A percentile compares a stretch with the other conserved stretches of the same genome.
Evolutionary conservation across 2,888 invertebrate species (phyloP).

Genomic region (Anticlea derivata): DNA sequence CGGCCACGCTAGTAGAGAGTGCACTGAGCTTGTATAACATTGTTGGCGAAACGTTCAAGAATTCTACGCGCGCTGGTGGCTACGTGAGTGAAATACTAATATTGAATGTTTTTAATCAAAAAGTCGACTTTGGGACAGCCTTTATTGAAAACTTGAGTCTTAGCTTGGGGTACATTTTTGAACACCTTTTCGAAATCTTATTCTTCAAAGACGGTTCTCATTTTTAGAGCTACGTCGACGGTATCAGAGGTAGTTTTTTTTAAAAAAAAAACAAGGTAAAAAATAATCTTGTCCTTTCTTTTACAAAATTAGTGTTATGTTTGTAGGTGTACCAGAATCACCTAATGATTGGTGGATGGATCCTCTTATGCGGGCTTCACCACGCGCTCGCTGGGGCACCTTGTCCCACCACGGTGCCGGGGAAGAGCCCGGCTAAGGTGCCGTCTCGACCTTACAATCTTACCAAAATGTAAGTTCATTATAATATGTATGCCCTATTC

Average conservation of each 20-base stretch:
- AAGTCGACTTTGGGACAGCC: too few relatives aligned
- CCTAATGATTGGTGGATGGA: slow-evolving; percentile 94
- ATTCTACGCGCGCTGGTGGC: slow-evolving; percentile 93
- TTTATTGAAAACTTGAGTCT: too few relatives aligned
- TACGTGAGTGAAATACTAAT: slow-evolving; percentile 87
- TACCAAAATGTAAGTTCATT: slow-evolving; percentile 71
- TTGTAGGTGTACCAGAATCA: slow-evolving; percentile 93
- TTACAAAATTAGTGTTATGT: background rate
- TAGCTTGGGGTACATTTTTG: too few relatives aligned
- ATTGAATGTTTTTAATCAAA: too few relatives aligned
- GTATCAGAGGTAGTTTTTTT: too few relatives aligned
- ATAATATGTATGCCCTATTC: background rate
- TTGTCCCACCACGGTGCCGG: slow-evolving; percentile 60
- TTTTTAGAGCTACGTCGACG: too few relatives aligned
- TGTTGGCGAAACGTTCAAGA: slow-evolving; percentile 91
- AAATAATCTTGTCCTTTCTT: too few relatives aligned
- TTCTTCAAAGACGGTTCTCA: too few relatives aligned
- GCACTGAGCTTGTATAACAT: slow-evolving; percentile 93
- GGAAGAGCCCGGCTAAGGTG: slow-evolving; percentile 74
- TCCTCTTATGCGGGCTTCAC: slow-evolving; percentile 93
- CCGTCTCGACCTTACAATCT: slow-evolving; percentile 73
- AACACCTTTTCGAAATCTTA: too few relatives aligned
- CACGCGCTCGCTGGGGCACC: slow-evolving; percentile 89
- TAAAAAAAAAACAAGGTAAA: too few relatives aligned
- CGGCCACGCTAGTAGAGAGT: slow-evolving; percentile 93